Percentiles rank a stretch among this genome's conserved stretches.
Evolutionary conservation across 2,888 invertebrate species (phyloP).

Genomic region (Psococerastis gibbosa): DNA sequence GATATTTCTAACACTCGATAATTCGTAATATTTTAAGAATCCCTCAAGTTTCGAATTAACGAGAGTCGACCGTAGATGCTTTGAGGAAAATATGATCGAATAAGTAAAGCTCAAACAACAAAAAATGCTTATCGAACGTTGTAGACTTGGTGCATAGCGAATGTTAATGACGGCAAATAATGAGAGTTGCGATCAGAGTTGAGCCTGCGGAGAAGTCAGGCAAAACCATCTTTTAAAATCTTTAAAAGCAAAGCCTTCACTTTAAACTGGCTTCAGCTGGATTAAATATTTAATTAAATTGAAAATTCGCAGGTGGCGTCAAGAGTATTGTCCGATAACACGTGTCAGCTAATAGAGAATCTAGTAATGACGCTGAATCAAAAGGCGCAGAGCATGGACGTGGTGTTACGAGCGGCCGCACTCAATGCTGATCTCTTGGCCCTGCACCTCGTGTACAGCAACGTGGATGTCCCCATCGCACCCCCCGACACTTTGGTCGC

Average conservation of each 20-base stretch:
- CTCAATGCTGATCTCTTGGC: conserved; percentile 37
- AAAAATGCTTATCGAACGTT: no score
- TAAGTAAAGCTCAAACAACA: no score
- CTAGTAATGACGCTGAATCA: conserved; percentile 38
- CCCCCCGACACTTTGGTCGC: conserved; percentile 23
- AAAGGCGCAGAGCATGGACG: conserved; percentile 31
- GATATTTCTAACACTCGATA: no score
- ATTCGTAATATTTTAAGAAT: no score
- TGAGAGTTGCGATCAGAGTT: conserved; percentile 2
- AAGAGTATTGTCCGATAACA: conserved; percentile 39
- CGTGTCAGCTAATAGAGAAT: conserved; percentile 37
- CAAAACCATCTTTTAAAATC: background rate
- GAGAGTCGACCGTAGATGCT: no score
- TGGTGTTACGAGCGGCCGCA: conserved; percentile 30
- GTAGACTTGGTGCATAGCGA: no score
- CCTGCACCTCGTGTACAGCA: conserved; percentile 35
- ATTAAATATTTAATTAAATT: conserved; percentile 11
- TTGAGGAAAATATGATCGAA: no score
- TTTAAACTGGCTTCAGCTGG: background rate
- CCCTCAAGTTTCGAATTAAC: no score
- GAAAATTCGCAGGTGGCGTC: conserved; percentile 31
- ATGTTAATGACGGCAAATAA: no score
- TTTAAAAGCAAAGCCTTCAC: background rate
- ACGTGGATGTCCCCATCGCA: conserved; percentile 24
- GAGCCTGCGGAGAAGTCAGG: background rate